These are phyloP conservation scores for Leiothrix lutea DNA, from an alignment of 2,113 vertebrate species.

Conservation along the genomic window DNA sequence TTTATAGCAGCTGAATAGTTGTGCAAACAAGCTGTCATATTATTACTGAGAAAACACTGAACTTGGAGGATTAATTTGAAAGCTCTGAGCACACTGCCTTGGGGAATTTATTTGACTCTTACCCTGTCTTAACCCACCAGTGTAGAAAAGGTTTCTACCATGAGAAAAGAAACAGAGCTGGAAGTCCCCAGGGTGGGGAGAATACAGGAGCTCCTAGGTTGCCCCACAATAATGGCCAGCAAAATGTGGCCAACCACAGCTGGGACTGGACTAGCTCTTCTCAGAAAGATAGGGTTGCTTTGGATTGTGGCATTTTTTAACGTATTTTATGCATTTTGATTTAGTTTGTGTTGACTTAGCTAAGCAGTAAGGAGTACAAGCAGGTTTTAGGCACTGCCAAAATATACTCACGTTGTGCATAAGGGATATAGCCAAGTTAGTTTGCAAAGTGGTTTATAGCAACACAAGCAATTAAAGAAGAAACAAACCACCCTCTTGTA, in stretches of 20 bases:
- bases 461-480: background rate
- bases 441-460: background rate
- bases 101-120: background rate
- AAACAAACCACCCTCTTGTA: background rate
- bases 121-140: background rate
- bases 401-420: background rate
- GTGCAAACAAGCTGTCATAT: background rate
- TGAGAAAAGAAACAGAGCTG: background rate
- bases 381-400: background rate
- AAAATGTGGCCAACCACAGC: background rate
- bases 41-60: background rate
- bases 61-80: background rate
- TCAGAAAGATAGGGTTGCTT: background rate
- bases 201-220: background rate
- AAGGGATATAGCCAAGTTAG: background rate
- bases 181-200: background rate
- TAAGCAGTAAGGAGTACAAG: background rate
- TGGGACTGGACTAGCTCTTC: background rate
- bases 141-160: background rate
- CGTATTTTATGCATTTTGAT: background rate
- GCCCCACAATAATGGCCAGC: background rate
- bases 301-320: background rate
- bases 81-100: background rate
- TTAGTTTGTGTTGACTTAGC: background rate
- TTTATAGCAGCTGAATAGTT: background rate